Conservation (phyloP, 1,140 invertebrate species). For the Drosophila kurseongensis region DNA sequence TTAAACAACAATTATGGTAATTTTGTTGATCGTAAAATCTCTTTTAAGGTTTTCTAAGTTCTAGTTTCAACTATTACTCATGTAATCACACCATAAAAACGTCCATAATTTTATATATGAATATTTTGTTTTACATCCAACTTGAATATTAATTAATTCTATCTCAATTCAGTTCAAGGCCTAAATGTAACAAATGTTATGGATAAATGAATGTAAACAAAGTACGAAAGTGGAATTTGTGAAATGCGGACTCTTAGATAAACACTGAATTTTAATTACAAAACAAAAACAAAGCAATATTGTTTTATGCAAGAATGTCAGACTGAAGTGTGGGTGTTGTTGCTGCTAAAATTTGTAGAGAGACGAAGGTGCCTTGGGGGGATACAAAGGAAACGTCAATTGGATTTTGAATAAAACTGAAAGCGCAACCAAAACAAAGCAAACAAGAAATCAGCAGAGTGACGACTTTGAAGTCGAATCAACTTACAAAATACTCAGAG, state of each 20-base stretch:
- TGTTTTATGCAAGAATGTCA: conserved; percentile 13
- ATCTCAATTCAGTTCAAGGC: conserved; percentile 1
- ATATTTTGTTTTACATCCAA: no score
- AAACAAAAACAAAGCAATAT: conserved; percentile 23
- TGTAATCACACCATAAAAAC: no score
- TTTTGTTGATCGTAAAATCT: no score
- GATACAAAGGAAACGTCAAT: conserved; percentile 56
- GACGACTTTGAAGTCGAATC: background rate
- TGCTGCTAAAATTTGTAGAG: background rate
- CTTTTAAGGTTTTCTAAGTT: no score
- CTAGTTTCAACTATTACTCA: no score
- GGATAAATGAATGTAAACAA: conserved; percentile 26
- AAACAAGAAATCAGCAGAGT: conserved; percentile 22
- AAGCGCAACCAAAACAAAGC: conserved; percentile 44
- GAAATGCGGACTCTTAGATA: conserved; percentile 27
- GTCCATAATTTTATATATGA: no score
- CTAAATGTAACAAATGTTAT: conserved; percentile 1
- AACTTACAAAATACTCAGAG: background rate
- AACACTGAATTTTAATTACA: conserved; percentile 41
- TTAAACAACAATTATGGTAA: no score
- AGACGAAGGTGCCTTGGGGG: background rate
- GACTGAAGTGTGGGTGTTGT: conserved; percentile 8
- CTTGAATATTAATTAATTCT: no score
- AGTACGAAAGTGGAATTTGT: conserved; percentile 30
- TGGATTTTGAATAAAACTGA: conserved; percentile 52